Evolutionary conservation across 2,888 invertebrate genomes (phyloP).

Genomic region (Phanerotoma sp.): DNA sequence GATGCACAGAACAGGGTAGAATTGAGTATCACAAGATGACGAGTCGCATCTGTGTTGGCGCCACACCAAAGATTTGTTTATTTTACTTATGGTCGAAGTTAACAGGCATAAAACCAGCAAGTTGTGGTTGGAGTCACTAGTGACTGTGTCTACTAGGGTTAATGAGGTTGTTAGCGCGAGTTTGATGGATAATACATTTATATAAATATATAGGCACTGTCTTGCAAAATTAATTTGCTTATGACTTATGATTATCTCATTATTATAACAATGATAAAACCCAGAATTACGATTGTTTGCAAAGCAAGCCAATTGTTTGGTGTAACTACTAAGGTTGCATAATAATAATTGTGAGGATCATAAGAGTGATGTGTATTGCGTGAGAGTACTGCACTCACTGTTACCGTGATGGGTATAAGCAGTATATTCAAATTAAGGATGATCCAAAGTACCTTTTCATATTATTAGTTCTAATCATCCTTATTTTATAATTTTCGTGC

Average conservation of each 20-base stretch:
- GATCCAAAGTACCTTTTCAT: too few relatives aligned
- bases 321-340: constrained; percentile 5
- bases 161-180: constrained; percentile 52
- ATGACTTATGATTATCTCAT: too few relatives aligned
- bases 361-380: too few relatives aligned
- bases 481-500: too few relatives aligned
- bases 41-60: constrained; percentile 56
- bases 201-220: too few relatives aligned
- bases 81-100: constrained; percentile 43
- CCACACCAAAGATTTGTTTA: constrained; percentile 54
- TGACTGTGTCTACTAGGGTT: constrained; percentile 41
- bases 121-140: constrained; percentile 6
- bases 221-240: too few relatives aligned
- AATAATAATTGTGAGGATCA: not conserved
- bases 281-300: not conserved
- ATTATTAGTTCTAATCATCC: too few relatives aligned
- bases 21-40: constrained; percentile 41
- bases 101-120: not conserved
- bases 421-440: too few relatives aligned
- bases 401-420: too few relatives aligned
- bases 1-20: constrained; percentile 4
- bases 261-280: not conserved
- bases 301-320: not conserved
- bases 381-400: too few relatives aligned
- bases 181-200: constrained; percentile 10